Percentiles rank a stretch among this genome's conserved stretches.
Conservation (phyloP, 1,140 invertebrate species). For the Drosophila truncata region DNA sequence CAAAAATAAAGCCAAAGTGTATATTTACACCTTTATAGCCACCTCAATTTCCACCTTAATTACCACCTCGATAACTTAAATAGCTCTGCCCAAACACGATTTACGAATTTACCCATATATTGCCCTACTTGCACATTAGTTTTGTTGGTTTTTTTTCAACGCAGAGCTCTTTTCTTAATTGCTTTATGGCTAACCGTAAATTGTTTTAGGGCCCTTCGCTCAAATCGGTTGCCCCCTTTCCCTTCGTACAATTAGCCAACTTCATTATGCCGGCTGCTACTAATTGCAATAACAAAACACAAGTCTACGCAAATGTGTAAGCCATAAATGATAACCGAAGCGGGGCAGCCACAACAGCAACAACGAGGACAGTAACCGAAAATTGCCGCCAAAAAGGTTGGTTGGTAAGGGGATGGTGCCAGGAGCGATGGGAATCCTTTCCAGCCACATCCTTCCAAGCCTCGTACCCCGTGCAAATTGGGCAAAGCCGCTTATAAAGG, state of each 20-base stretch:
- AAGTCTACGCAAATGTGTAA: conserved; percentile 72
- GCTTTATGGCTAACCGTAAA: conserved; percentile 51
- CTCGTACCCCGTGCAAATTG: conserved; percentile 65
- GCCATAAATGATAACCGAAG: conserved; percentile 79
- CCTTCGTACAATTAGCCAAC: conserved; percentile 47
- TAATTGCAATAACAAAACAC: conserved; percentile 48
- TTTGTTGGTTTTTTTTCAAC: neutral
- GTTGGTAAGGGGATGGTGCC: conserved; percentile 2
- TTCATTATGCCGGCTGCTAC: conserved; percentile 45
- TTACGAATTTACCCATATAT: conserved; percentile 13
- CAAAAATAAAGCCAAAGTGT: neutral
- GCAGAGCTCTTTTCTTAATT: conserved; percentile 33
- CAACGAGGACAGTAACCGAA: conserved; percentile 41
- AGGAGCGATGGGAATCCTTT: neutral
- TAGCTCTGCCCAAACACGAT: neutral
- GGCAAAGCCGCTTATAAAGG: conserved; percentile 81
- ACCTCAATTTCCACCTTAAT: neutral
- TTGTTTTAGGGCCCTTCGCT: conserved; percentile 37
- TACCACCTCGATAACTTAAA: neutral
- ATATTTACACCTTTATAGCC: neutral
- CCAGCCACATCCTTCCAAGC: conserved; percentile 2
- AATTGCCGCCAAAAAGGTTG: conserved; percentile 33
- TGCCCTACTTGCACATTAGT: conserved; percentile 7
- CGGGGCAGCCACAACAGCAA: conserved; percentile 49
- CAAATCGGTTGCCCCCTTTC: conserved; percentile 12